These are phyloP conservation scores for Mormyrus hasselquistii DNA, from an alignment of 2,797 vertebrate species.

Conservation along the genomic window DNA sequence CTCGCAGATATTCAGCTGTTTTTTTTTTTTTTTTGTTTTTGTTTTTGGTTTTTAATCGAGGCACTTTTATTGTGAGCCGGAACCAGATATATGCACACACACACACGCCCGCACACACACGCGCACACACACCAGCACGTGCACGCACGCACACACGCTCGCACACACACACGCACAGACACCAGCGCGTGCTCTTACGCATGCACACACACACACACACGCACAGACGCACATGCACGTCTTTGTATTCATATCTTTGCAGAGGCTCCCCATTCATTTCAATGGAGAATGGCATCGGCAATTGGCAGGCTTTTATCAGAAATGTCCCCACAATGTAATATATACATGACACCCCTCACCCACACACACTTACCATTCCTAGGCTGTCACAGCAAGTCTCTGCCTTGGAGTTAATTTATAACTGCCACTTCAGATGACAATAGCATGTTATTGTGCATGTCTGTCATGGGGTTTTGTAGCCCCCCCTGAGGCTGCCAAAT, in stretches of 20 bases:
- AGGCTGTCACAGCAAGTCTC: constrained; percentile 56
- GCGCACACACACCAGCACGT: constrained; percentile 23
- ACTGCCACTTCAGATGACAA: constrained; percentile 70
- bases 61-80: background rate
- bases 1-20: background rate
- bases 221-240: constrained; percentile 23
- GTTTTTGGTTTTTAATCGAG: background rate
- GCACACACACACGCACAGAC: constrained; percentile 26
- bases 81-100: background rate
- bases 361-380: constrained; percentile 24
- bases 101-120: constrained; percentile 12
- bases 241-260: background rate
- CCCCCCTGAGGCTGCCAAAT: constrained; percentile 35
- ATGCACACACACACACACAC: constrained; percentile 13
- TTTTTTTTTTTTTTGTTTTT: background rate
- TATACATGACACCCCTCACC: background rate
- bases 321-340: background rate
- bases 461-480: constrained; percentile 43
- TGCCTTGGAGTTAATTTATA: constrained; percentile 67
- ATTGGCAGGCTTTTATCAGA: background rate
- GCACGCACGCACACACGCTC: constrained; percentile 28
- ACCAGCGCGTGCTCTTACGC: background rate
- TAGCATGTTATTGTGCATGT: constrained; percentile 64
- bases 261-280: background rate
- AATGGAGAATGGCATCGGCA: background rate